Evolutionary conservation across 2,888 invertebrate genomes (phyloP).

Genomic region (Cephus rjabovi): DNA sequence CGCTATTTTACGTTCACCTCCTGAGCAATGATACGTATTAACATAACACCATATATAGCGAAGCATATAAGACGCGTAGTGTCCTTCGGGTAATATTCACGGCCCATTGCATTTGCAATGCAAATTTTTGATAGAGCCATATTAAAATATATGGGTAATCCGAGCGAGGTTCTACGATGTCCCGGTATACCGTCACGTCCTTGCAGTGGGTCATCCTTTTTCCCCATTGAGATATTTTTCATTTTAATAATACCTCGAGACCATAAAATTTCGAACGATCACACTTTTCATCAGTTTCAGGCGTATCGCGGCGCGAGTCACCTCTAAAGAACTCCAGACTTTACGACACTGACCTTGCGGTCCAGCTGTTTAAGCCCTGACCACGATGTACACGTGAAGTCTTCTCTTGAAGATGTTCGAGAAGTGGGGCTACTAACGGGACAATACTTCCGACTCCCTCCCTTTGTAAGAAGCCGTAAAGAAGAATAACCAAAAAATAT

Average conservation of each 20-base stretch:
- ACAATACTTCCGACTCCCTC: slow-evolving; percentile 18
- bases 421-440: slow-evolving; percentile 37
- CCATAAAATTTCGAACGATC: no score
- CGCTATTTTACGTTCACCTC: slow-evolving; percentile 1
- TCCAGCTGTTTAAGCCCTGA: slow-evolving; percentile 18
- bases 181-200: no score
- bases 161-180: no score
- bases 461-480: not conserved
- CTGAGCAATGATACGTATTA: not conserved
- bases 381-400: slow-evolving; percentile 5
- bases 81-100: slow-evolving; percentile 18
- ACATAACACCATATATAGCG: not conserved
- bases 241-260: no score
- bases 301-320: no score
- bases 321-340: not conserved
- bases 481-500: no score
- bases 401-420: not conserved
- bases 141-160: not conserved
- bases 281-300: not conserved
- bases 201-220: no score
- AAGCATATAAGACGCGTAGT: not conserved
- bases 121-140: slow-evolving; percentile 4
- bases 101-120: slow-evolving; percentile 17
- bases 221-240: no score
- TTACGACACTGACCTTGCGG: slow-evolving; percentile 1